Evolutionary conservation across 2,113 vertebrate genomes (phyloP), one percentile per base, ranked within the genome.

Genomic region (Xiphophorus maculatus): DNA sequence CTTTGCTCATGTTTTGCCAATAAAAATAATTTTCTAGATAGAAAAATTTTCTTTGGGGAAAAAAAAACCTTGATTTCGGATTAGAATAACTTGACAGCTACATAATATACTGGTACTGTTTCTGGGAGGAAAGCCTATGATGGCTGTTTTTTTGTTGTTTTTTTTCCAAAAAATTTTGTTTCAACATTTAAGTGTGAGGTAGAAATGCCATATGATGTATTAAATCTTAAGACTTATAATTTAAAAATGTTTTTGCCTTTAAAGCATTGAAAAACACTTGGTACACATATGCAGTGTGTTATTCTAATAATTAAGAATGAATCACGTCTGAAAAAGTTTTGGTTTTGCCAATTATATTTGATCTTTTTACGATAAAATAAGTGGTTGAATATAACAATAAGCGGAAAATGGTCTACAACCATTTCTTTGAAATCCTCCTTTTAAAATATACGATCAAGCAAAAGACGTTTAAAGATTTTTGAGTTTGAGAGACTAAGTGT

Each of bases 401-500:
- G 42, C 69, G 37, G 63, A 30, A 54, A 35, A 71, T 35, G 32
- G 10, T 65, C 6, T n/a, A 2, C 19, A 1, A 12, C 19, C 9
- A 51, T 60, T 63, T 25, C 35, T 63, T 62, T 69, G 14, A 73
- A 81, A 79, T 71, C 37, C 54, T 35, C 27, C n/a, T 58, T 35
- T 7, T 29, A 32, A 76, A 77, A 83, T 51, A 70, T 66, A 9
- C 27, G n/a, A 82, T 74, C 64, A 63, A 1, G 37, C 70, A 63
- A 82, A 35, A 84, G 74, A 69, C 70, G 66, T 8, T 22, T 48
- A 73, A 67, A 65, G 54, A 84, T 74, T 88, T 75, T 65, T 32
- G 65, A 63, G 68, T 77, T 87, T 73, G 68, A 80, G 83, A 86
- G 84, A 81, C 84, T 75, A 76, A 72, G 71, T 79, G 32, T 83